These are phyloP conservation scores for Camponotus fellah DNA, from an alignment of 2,888 invertebrate genomes.

Conservation along the genomic window DNA sequence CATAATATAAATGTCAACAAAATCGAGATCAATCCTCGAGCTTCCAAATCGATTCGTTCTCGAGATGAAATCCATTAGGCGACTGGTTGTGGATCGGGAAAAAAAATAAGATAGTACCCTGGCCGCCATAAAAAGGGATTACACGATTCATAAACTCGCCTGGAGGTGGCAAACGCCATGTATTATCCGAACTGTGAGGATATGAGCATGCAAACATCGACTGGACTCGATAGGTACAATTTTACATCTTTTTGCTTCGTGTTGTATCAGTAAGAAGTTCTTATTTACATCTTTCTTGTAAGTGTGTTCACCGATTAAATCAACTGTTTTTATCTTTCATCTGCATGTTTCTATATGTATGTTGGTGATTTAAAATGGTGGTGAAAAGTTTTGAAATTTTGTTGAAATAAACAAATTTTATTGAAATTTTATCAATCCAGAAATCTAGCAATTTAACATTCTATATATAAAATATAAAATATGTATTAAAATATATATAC, in stretches of 20 bases:
- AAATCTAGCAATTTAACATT: background rate
- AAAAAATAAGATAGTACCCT: slow-evolving; percentile 64
- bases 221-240: slow-evolving; percentile 16
- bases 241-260: background rate
- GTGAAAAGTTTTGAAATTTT: background rate
- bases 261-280: background rate
- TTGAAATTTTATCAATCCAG: background rate
- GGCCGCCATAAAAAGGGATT: slow-evolving; percentile 57
- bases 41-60: slow-evolving; percentile 28
- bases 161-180: slow-evolving; percentile 55
- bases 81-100: slow-evolving; percentile 52
- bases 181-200: slow-evolving; percentile 29
- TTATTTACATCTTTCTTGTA: background rate
- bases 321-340: background rate
- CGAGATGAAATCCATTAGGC: slow-evolving; percentile 63
- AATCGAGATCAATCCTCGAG: slow-evolving; percentile 31
- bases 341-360: background rate
- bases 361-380: background rate
- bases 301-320: slow-evolving; percentile 2
- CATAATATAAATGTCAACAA: slow-evolving; percentile 24
- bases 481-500: too few relatives aligned
- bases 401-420: background rate
- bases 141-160: slow-evolving; percentile 44
- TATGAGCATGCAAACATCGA: slow-evolving; percentile 7
- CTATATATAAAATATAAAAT: background rate